A percentile compares a stretch with the other conserved stretches of the same genome.
phyloP scores from a whole-genome alignment of 2,113 vertebrate species.

The Motacilla tschutschensis region DNA sequence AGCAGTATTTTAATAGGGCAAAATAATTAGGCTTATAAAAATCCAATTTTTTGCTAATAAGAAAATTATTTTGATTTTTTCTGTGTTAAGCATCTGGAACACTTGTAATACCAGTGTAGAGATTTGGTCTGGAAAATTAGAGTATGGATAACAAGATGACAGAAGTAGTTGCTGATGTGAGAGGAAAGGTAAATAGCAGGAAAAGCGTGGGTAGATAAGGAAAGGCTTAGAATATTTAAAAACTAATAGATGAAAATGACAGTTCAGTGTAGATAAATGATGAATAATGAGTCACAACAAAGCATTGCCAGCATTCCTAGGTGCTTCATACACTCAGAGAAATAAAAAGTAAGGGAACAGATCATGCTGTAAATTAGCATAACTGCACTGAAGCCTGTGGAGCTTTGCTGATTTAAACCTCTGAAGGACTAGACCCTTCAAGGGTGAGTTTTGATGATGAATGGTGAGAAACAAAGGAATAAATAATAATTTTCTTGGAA shows the following conservation, averaged over 20 bases:
- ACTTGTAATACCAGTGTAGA: constrained; percentile 53
- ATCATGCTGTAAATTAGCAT: not conserved
- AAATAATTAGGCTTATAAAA: constrained; percentile 68
- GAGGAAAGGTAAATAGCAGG: constrained; percentile 51
- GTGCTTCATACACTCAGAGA: not conserved
- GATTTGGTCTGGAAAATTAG: constrained; percentile 60
- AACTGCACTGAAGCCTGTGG: not conserved
- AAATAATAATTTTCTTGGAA: not conserved
- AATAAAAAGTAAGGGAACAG: not conserved
- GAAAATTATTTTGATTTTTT: constrained; percentile 55
- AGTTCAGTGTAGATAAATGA: constrained; percentile 40
- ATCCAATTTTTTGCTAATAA: constrained; percentile 45
- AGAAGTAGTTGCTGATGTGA: constrained; percentile 4
- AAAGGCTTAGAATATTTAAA: constrained; percentile 42
- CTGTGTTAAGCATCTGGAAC: constrained; percentile 53
- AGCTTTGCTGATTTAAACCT: constrained; percentile 17
- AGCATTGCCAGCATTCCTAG: not conserved
- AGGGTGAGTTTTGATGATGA: not conserved
- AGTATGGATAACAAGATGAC: constrained; percentile 33
- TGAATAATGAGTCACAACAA: not conserved
- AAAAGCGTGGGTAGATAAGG: constrained; percentile 33
- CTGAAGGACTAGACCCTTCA: not conserved
- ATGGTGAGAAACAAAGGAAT: constrained; percentile 12
- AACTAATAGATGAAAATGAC: constrained; percentile 10
- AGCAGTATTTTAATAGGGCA: constrained; percentile 17